Percentiles rank a stretch among this genome's conserved stretches.
These are phyloP conservation scores for Leucoptera coffeella DNA, from an alignment of 2,888 invertebrate species.

Conservation along the genomic window DNA sequence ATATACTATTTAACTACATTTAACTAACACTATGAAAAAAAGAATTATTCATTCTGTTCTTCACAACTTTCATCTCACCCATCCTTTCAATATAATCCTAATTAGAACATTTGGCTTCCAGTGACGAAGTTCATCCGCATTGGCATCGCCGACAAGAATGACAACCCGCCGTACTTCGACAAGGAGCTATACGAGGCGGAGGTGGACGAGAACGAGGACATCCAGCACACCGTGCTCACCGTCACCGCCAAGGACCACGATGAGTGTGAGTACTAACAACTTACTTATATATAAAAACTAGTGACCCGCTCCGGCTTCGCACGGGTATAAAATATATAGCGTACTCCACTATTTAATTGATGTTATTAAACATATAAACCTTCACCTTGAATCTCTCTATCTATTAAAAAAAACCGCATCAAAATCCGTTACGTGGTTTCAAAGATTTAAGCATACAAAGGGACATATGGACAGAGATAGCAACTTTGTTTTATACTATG, in stretches of 20 bases:
- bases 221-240: constrained; percentile 93
- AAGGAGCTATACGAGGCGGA: constrained; percentile 94
- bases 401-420: too few relatives aligned
- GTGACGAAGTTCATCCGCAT: constrained; percentile 98
- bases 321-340: too few relatives aligned
- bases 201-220: constrained; percentile 96
- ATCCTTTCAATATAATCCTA: constrained; percentile 8
- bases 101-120: constrained; percentile 45
- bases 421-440: too few relatives aligned
- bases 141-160: constrained; percentile 98
- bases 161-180: constrained; percentile 98
- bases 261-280: constrained; percentile 91
- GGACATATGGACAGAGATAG: too few relatives aligned
- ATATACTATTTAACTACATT: constrained; percentile 10
- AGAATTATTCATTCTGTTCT: constrained; percentile 4
- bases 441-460: too few relatives aligned
- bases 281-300: too few relatives aligned
- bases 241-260: constrained; percentile 99
- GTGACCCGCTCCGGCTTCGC: too few relatives aligned
- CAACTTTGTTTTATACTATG: too few relatives aligned
- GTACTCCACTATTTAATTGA: too few relatives aligned
- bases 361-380: too few relatives aligned
- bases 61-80: constrained; percentile 7
- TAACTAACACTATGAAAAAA: constrained; percentile 3
- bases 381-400: too few relatives aligned